Conservation (phyloP, 2,797 vertebrate species). For the Lutjanus argentimaculatus region DNA sequence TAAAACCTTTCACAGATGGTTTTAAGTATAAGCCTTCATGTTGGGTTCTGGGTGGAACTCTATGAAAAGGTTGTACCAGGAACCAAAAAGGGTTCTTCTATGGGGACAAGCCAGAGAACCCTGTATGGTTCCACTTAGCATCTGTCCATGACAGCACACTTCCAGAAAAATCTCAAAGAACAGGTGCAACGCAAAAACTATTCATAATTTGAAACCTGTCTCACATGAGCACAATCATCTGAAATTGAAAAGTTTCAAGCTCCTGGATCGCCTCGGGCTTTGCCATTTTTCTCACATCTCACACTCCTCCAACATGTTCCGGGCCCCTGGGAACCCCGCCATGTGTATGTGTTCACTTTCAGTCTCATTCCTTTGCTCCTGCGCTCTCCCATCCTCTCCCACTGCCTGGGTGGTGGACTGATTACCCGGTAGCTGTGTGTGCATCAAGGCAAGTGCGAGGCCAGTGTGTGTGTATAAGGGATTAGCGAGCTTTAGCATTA, state of each 20-base stretch:
- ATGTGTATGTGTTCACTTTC: constrained; percentile 45
- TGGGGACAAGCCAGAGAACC: no score
- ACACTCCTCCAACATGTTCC: neutral
- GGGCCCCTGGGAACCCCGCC: constrained; percentile 26
- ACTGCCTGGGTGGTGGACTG: constrained; percentile 96
- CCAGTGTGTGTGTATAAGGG: constrained; percentile 94
- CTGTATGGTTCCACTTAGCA: no score
- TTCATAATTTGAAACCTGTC: neutral
- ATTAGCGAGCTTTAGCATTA: constrained; percentile 93
- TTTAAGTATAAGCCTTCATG: no score
- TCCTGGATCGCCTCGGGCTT: neutral
- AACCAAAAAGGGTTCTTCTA: no score
- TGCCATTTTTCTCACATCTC: neutral
- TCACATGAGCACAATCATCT: neutral
- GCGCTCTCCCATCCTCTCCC: constrained; percentile 81
- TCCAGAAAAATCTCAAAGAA: neutral
- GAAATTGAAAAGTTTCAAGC: neutral
- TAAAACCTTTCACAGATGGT: no score
- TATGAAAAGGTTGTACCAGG: no score
- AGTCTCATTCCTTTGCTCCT: constrained; percentile 81
- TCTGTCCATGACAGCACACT: neutral
- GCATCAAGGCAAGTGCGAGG: constrained; percentile 75
- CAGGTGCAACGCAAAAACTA: neutral
- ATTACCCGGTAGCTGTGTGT: constrained; percentile 86
- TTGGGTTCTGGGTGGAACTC: no score